Base-by-base conservation (phyloP, 2,888 invertebrate species). In the Diadegma fenestrale region DNA sequence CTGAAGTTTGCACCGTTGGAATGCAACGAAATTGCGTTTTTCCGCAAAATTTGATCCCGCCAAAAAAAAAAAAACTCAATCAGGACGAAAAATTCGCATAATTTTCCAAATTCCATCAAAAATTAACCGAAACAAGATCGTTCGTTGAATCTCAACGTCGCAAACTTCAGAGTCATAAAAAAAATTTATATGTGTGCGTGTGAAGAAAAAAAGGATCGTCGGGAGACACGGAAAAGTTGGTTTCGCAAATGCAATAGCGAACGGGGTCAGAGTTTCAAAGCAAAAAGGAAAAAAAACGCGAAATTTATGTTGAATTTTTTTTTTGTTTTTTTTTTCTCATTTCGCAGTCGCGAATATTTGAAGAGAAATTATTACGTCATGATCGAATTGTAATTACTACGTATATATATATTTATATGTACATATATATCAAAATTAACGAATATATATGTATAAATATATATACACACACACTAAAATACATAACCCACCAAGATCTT, bases 341-440 rank as follows among this genome's bases (percentile, higher is more conserved):
- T 43, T 33, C 37, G 33, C 19, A 37, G n/a, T 33, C 63, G 19
- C 30, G 43, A 22, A 69, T 48, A 61, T 63, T 14, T 8, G 26
- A 58, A 5, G 26, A 26, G 14, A 58, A 73, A 72, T 58, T 72
- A 61, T n/a, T n/a, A 77, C 58, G 77, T 84, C 80, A 80, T 63
- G 61, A 84, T 81, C 77, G 64, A 89, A 90, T 89, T 91, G 90
- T 90, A 91, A 91, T 90, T 90, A 90, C 77, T 88, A 88, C 89
- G 88, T 87, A 88, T 88, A 87, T 68, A 68, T 68, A 75, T 68
- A 82, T 64, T 63, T 79, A 79, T 85, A 79, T 83, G 61, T 79
- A 75, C 68, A 75, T 58, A 87, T 88, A 88, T 89, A 90, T 85
- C 88, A 76, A 88, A 72, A 82, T 22, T 6, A 19, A 64, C n/a